phyloP scores from a whole-genome alignment of 2,797 vertebrate genomes.

The Karalla daura region DNA sequence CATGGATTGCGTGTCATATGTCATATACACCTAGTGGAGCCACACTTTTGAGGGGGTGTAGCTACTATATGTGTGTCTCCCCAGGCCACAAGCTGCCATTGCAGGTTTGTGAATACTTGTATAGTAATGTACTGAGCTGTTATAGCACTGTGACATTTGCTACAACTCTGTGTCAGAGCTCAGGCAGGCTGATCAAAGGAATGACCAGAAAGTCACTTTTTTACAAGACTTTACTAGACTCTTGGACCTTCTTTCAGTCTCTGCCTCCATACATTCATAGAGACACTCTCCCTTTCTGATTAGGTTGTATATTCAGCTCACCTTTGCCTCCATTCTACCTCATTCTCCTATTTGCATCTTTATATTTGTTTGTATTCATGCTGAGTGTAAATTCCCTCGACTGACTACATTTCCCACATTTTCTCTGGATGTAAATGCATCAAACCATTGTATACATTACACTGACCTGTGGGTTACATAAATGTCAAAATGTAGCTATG shows the following conservation, averaged over 20 bases:
- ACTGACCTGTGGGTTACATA: background rate
- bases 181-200: too few relatives aligned
- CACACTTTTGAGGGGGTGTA: background rate
- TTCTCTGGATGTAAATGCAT: background rate
- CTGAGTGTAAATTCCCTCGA: background rate
- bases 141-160: conserved; percentile 1
- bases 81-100: background rate
- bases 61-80: conserved; percentile 6
- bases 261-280: background rate
- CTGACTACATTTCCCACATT: background rate
- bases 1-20: background rate
- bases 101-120: too few relatives aligned
- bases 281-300: background rate
- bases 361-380: background rate
- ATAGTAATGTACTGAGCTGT: too few relatives aligned
- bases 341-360: background rate
- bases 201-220: background rate
- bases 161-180: background rate
- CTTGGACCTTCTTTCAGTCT: background rate
- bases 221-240: background rate
- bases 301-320: background rate
- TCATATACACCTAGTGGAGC: background rate
- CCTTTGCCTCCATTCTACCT: background rate
- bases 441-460: background rate
- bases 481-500: too few relatives aligned